Percentiles rank a stretch among this genome's conserved stretches.
Evolutionary conservation across 2,888 invertebrate species (phyloP).

Genomic region (Ichneumoninae sp.): DNA sequence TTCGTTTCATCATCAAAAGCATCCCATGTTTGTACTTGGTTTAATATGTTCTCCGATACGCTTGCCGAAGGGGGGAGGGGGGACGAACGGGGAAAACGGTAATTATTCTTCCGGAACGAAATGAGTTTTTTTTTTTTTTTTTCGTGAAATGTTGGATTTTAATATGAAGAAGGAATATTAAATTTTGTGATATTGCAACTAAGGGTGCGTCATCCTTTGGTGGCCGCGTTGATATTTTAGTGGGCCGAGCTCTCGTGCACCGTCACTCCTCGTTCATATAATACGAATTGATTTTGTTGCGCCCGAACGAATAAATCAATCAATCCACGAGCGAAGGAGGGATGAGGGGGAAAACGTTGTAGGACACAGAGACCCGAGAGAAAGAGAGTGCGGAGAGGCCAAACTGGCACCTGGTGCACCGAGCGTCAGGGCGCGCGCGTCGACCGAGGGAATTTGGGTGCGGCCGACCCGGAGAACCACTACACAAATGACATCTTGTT

Average conservation of each 20-base stretch:
- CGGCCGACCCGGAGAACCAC: slow-evolving; percentile 63
- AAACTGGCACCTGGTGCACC: slow-evolving; percentile 46
- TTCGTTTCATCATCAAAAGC: slow-evolving; percentile 38
- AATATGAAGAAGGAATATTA: not conserved
- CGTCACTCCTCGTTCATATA: slow-evolving; percentile 46
- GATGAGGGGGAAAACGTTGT: slow-evolving; percentile 23
- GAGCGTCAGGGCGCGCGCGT: slow-evolving; percentile 26
- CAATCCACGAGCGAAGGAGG: slow-evolving; percentile 18
- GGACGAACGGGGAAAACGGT: not conserved
- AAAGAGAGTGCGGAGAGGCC: not conserved
- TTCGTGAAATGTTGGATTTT: not conserved
- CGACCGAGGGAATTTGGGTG: slow-evolving; percentile 66
- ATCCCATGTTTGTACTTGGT: slow-evolving; percentile 16
- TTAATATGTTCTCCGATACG: slow-evolving; percentile 14
- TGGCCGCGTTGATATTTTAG: not conserved
- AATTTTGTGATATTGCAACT: slow-evolving; percentile 18
- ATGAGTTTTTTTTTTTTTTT: slow-evolving; percentile 25
- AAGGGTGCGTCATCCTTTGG: not conserved
- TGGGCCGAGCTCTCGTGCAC: slow-evolving; percentile 12
- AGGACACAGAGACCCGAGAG: slow-evolving; percentile 3
- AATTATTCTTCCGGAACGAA: slow-evolving; percentile 24
- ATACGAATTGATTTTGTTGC: slow-evolving; percentile 52
- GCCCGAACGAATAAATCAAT: slow-evolving; percentile 49
- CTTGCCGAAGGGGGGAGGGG: not conserved
- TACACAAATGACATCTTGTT: slow-evolving; percentile 72